phyloP scores from a whole-genome alignment of 2,113 vertebrate genomes.

The Chitala chitala region DNA sequence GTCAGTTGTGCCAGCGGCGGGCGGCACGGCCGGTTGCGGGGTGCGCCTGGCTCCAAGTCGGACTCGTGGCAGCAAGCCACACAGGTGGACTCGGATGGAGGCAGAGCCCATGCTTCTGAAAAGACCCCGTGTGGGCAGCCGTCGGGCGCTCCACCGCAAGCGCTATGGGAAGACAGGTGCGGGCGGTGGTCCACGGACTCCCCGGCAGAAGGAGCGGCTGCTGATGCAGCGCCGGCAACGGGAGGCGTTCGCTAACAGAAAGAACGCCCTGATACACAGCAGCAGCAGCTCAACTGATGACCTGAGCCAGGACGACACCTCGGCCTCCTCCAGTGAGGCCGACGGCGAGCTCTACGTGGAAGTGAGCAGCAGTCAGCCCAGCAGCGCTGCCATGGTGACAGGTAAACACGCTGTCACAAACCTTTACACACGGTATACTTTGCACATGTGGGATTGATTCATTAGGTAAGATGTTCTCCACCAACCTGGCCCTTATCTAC shows the following conservation, averaged over 20 bases:
- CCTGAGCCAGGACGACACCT: conserved; percentile 82
- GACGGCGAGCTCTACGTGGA: conserved; percentile 92
- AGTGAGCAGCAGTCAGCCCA: conserved; percentile 81
- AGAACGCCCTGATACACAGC: conserved; percentile 86
- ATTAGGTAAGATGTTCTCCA: no score
- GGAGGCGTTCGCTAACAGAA: conserved; percentile 83
- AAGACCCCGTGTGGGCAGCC: conserved; percentile 79
- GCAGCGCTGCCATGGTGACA: conserved; percentile 77
- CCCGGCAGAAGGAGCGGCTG: conserved; percentile 89
- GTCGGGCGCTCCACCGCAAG: conserved; percentile 79
- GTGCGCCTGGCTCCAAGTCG: conserved; percentile 66
- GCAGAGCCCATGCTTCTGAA: conserved; percentile 84
- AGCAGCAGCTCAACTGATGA: conserved; percentile 96
- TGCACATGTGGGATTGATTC: no score
- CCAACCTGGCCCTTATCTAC: neutral
- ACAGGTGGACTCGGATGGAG: conserved; percentile 86
- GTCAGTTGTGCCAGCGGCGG: conserved; percentile 44
- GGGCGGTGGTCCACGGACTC: conserved; percentile 70
- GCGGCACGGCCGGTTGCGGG: conserved; percentile 29
- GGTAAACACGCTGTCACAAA: conserved; percentile 60
- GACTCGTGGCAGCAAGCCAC: conserved; percentile 76
- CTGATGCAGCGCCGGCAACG: conserved; percentile 91
- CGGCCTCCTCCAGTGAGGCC: conserved; percentile 85
- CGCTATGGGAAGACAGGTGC: conserved; percentile 74
- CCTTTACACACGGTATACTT: no score